phyloP scores from a whole-genome alignment of 2,797 vertebrate genomes.

The Chelon labrosus region DNA sequence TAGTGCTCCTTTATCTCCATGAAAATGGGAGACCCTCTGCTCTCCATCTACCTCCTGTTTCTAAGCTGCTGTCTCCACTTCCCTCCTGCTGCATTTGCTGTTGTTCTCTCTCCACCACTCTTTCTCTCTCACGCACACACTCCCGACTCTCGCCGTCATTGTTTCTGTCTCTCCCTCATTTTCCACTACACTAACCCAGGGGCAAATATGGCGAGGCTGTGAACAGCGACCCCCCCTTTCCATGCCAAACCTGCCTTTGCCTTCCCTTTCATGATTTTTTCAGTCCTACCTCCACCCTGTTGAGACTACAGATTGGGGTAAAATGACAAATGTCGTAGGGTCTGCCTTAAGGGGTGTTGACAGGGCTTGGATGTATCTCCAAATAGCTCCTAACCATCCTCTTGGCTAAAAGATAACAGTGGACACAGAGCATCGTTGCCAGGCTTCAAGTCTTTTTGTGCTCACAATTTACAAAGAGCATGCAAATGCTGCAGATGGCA shows the following conservation, averaged over 20 bases:
- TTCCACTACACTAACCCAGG: slow-evolving; percentile 62
- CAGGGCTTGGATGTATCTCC: slow-evolving; percentile 31
- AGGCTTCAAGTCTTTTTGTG: slow-evolving; percentile 22
- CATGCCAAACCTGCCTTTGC: slow-evolving; percentile 71
- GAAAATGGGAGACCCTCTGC: slow-evolving; percentile 75
- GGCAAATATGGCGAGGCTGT: slow-evolving; percentile 51
- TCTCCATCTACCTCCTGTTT: slow-evolving; percentile 76
- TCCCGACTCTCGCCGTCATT: slow-evolving; percentile 40
- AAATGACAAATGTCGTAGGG: slow-evolving; percentile 66
- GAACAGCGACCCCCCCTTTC: slow-evolving; percentile 47
- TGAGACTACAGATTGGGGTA: slow-evolving; percentile 74
- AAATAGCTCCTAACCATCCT: slow-evolving; percentile 27
- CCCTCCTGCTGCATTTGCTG: slow-evolving; percentile 34
- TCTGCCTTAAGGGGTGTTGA: slow-evolving; percentile 28
- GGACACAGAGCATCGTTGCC: background rate
- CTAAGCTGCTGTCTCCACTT: slow-evolving; percentile 52
- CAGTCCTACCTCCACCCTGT: slow-evolving; percentile 53
- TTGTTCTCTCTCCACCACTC: slow-evolving; percentile 8
- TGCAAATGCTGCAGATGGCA: slow-evolving; percentile 37
- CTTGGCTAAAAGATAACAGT: slow-evolving; percentile 37
- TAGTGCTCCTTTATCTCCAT: slow-evolving; percentile 78
- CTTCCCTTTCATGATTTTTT: slow-evolving; percentile 55
- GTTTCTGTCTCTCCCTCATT: slow-evolving; percentile 47
- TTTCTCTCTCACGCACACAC: background rate
- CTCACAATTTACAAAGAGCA: slow-evolving; percentile 29